phyloP scores from a whole-genome alignment of 2,888 invertebrate genomes.

The Opisthograptis luteolata region DNA sequence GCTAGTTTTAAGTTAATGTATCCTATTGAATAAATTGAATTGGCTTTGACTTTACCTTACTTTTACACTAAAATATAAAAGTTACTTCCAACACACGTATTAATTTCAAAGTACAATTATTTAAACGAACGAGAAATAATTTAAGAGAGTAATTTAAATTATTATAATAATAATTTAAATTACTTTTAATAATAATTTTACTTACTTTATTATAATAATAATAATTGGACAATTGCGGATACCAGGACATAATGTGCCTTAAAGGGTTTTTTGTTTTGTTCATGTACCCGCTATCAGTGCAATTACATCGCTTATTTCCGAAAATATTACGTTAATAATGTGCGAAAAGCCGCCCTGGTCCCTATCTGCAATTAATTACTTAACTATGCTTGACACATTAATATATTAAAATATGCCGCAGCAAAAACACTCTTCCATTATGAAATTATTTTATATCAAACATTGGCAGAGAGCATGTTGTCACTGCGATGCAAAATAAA shows the following conservation, averaged over 20 bases:
- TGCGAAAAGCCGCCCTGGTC: slow-evolving; percentile 48
- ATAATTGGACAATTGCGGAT: too few species aligned
- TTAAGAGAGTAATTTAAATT: too few species aligned
- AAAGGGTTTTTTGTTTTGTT: slow-evolving; percentile 12
- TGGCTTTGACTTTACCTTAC: too few species aligned
- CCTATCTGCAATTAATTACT: slow-evolving; percentile 45
- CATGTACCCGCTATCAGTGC: slow-evolving; percentile 47
- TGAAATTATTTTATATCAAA: slow-evolving; percentile 39
- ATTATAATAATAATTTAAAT: too few species aligned
- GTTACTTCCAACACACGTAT: too few species aligned
- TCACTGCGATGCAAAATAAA: slow-evolving; percentile 30
- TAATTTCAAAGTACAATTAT: too few species aligned
- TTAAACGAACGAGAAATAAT: too few species aligned
- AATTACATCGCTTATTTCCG: slow-evolving; percentile 62
- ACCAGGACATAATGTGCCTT: slow-evolving; percentile 1
- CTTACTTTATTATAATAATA: too few species aligned
- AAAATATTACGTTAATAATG: slow-evolving; percentile 56
- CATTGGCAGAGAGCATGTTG: slow-evolving; percentile 21
- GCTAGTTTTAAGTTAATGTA: too few species aligned
- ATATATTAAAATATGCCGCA: slow-evolving; percentile 34
- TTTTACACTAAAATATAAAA: too few species aligned
- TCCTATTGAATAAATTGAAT: too few species aligned
- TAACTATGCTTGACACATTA: slow-evolving; percentile 41
- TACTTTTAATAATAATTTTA: too few species aligned
- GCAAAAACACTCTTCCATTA: slow-evolving; percentile 30